Base-by-base conservation (phyloP, 92 coral and sea anemone species). In the Umimayanthus chanpuru region DNA sequence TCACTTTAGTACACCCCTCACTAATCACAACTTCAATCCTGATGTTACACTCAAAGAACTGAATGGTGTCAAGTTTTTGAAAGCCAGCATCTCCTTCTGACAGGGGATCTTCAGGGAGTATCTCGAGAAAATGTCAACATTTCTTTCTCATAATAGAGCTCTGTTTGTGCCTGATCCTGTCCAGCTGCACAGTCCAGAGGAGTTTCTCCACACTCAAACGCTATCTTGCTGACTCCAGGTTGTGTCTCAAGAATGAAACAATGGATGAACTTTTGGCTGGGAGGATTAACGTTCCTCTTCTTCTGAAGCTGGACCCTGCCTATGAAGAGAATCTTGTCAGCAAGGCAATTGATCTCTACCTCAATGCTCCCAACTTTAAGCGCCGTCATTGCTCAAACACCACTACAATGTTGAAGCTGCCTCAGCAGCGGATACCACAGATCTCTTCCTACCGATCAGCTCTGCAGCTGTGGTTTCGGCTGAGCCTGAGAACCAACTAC, bases 271-370 rank as follows among this genome's bases (percentile, higher is more conserved):
- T 70, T 68, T 82, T 88, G 68, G 81, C 65, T 68, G 78, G 72
- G 86, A 75, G 84, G 80, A 76, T 73, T 78, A 56, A 88, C 29
- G 70, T 85, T 56, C 91, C 88, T 70, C 82, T 81, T 64, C 85
- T 87, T 81, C 83, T 56, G 88, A 88, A 81, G 75, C 78, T 88
- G 91, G 82, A 88, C 73, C 88, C 87, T 70, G 47, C 68, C 79
- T 88, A 88, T 81, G 88, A 88, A 85, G 85, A 81, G 41, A 81
- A 88, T 64, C 88, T 81, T 11, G 82, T 88, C 88, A 88, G 65
- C 82, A 88, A 88, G 82, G 88, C 91, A 88, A 82, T 81, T 66
- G 84, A 88, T 47, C 67, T 88, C 83, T 81, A 88, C 84, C 82
- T 88, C 81, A 36, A 88, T 78, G 74, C 77, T 29, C 61, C 83